Conservation (phyloP, 2,797 vertebrate species). For the Florisuga fusca region DNA sequence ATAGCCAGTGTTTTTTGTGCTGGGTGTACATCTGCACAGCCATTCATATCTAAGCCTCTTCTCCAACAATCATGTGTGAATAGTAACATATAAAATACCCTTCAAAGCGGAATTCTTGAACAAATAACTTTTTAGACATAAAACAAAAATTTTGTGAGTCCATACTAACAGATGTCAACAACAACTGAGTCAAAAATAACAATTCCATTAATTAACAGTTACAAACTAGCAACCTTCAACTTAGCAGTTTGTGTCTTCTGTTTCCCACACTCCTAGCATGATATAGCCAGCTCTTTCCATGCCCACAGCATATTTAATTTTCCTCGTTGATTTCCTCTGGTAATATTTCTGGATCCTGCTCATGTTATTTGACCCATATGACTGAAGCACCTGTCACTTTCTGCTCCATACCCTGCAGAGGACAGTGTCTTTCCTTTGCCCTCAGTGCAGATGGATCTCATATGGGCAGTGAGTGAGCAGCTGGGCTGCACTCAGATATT, state of each 20-base stretch:
- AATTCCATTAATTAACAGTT: not conserved
- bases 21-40: not conserved
- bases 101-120: not conserved
- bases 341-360: not conserved
- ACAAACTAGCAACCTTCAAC: not conserved
- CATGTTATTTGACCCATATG: not conserved
- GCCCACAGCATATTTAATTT: not conserved
- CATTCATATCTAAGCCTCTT: not conserved
- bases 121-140: not conserved
- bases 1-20: not conserved
- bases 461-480: not conserved
- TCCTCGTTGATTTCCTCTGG: not conserved
- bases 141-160: not conserved
- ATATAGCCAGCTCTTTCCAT: not conserved
- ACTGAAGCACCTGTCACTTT: not conserved
- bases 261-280: not conserved
- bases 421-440: not conserved
- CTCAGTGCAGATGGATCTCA: not conserved
- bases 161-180: not conserved
- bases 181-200: not conserved
- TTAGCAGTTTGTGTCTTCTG: not conserved
- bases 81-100: not conserved
- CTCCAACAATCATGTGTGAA: not conserved
- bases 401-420: not conserved
- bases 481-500: not conserved